Percentiles rank a stretch among this genome's conserved stretches.
phyloP scores from a whole-genome alignment of 1,140 invertebrate species.

The Euschistus heros region DNA sequence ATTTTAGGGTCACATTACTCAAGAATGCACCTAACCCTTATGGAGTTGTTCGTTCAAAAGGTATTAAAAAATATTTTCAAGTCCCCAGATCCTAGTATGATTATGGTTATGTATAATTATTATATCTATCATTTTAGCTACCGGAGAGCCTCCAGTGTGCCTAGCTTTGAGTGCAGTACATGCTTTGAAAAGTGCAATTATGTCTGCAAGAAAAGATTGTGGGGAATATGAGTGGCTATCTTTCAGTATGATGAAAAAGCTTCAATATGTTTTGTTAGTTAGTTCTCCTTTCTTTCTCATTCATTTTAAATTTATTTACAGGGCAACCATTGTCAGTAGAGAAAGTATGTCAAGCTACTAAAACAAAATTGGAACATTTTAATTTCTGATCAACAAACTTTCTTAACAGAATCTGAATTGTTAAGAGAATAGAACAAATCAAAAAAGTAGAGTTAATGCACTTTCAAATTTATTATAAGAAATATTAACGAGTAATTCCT shows the following conservation, averaged over 20 bases:
- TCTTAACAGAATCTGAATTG: too few species aligned
- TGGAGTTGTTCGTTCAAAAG: slow-evolving; percentile 66
- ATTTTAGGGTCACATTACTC: slow-evolving; percentile 65
- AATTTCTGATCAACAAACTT: too few species aligned
- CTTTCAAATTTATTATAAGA: too few species aligned
- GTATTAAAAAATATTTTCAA: slow-evolving; percentile 39
- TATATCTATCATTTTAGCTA: slow-evolving; percentile 42
- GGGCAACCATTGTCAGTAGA: background rate
- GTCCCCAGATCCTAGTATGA: too few species aligned
- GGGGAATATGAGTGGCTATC: slow-evolving; percentile 31
- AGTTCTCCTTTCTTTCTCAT: too few species aligned
- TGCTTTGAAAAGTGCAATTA: slow-evolving; percentile 59
- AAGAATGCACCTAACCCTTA: slow-evolving; percentile 53
- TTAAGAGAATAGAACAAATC: too few species aligned
- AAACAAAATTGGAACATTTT: background rate
- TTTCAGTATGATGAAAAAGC: background rate
- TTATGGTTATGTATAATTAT: too few species aligned
- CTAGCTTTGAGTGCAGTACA: slow-evolving; percentile 50
- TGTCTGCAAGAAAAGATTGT: slow-evolving; percentile 48
- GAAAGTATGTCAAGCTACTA: background rate
- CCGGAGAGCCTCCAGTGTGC: slow-evolving; percentile 67
- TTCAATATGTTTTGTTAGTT: too few species aligned
- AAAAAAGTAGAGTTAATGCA: too few species aligned
- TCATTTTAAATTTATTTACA: background rate
- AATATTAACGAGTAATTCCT: too few species aligned